These are phyloP conservation scores for Melolontha melolontha DNA, from an alignment of 2,888 invertebrate species.

Conservation along the genomic window DNA sequence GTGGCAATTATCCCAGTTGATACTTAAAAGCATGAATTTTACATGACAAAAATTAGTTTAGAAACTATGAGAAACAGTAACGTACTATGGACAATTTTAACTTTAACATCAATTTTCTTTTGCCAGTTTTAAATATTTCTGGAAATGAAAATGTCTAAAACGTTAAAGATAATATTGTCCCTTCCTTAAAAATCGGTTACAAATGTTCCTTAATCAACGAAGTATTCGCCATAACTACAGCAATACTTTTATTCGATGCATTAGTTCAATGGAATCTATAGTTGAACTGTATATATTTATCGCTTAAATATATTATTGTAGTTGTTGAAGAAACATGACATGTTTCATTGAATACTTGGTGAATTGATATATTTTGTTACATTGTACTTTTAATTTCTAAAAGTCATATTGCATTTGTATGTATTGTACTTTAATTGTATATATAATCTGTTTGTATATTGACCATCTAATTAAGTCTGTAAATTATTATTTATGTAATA, in stretches of 20 bases:
- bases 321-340: constrained; percentile 31
- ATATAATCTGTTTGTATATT: constrained; percentile 53
- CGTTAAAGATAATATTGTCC: not conserved
- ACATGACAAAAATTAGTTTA: too few relatives aligned
- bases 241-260: constrained; percentile 21
- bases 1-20: too few relatives aligned
- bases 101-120: not conserved
- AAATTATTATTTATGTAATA: constrained; percentile 53
- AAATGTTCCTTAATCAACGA: constrained; percentile 49
- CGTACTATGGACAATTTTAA: too few relatives aligned
- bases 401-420: constrained; percentile 46
- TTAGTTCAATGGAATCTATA: not conserved
- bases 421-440: constrained; percentile 57
- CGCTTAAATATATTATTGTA: constrained; percentile 38
- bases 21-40: too few relatives aligned
- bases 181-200: constrained; percentile 31
- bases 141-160: constrained; percentile 10
- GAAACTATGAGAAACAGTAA: too few relatives aligned
- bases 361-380: constrained; percentile 30
- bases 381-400: constrained; percentile 23
- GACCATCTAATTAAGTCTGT: constrained; percentile 42
- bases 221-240: constrained; percentile 31
- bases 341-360: constrained; percentile 37
- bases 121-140: constrained; percentile 1
- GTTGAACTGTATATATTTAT: constrained; percentile 8